phyloP scores from a whole-genome alignment of 2,797 vertebrate species.

The Rhadinocentrus ornatus region DNA sequence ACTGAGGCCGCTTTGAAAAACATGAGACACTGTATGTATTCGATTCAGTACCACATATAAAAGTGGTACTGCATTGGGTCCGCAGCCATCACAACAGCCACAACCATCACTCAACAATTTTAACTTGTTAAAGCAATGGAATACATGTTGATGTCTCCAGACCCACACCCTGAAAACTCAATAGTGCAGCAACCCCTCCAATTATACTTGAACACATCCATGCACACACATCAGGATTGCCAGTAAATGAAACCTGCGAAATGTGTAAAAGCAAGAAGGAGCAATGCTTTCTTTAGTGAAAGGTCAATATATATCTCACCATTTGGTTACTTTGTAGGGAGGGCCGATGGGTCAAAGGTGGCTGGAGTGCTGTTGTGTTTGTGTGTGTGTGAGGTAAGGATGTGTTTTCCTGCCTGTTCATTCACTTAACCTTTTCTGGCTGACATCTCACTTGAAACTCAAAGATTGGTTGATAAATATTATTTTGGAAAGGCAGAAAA shows the following conservation, averaged over 20 bases:
- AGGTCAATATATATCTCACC: conserved; percentile 75
- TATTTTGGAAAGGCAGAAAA: conserved; percentile 16
- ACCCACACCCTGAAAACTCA: neutral
- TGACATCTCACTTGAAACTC: conserved; percentile 36
- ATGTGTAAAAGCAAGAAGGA: conserved; percentile 59
- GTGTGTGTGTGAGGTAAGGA: conserved; percentile 5
- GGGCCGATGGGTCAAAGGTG: conserved; percentile 55
- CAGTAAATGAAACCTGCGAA: conserved; percentile 40
- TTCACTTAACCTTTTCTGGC: conserved; percentile 58
- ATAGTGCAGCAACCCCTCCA: neutral
- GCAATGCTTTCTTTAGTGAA: conserved; percentile 63
- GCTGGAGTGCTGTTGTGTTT: conserved; percentile 33
- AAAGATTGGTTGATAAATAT: conserved; percentile 40
- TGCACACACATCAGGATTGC: neutral
- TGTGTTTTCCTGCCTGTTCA: conserved; percentile 39
- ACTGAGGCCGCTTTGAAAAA: no score
- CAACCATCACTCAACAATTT: conserved; percentile 3
- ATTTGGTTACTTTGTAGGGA: conserved; percentile 41
- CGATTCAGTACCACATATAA: no score
- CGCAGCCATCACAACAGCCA: no score
- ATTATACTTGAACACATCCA: neutral
- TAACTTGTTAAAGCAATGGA: neutral
- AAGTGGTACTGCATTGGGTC: no score
- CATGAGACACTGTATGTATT: no score
- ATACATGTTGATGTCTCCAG: neutral